Percentiles rank a stretch among this genome's conserved stretches.
phyloP scores from a whole-genome alignment of 2,113 vertebrate genomes.

The Naja naja region DNA sequence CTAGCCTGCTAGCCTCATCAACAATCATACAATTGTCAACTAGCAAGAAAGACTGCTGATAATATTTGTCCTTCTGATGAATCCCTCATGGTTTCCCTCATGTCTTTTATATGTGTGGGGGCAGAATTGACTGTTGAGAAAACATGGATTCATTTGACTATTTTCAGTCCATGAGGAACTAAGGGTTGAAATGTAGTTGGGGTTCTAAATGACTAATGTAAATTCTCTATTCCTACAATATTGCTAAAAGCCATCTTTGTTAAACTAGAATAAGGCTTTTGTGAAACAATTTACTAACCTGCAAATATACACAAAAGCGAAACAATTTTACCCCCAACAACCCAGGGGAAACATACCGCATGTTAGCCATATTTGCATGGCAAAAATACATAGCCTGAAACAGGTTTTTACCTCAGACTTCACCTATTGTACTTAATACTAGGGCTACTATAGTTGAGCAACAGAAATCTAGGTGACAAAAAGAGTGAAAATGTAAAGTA shows the following conservation, averaged over 20 bases:
- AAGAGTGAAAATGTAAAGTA: not conserved
- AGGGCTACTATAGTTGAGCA: not conserved
- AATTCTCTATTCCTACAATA: not conserved
- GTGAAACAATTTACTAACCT: not conserved
- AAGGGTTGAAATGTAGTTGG: not conserved
- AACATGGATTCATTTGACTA: not conserved
- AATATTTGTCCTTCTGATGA: not conserved
- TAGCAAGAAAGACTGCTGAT: not conserved
- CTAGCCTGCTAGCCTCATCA: not conserved
- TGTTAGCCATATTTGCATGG: not conserved
- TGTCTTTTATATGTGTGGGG: not conserved
- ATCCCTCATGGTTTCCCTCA: not conserved
- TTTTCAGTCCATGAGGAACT: not conserved
- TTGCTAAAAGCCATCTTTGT: not conserved
- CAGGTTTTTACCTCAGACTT: not conserved
- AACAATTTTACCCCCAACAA: not conserved
- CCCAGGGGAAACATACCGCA: no score
- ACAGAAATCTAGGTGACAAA: not conserved
- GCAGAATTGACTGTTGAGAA: not conserved
- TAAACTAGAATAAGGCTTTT: not conserved
- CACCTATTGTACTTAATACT: not conserved
- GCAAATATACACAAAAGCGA: not conserved
- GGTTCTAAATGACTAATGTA: not conserved
- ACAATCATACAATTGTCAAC: constrained; percentile 5
- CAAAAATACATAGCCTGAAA: not conserved